These are phyloP conservation scores for Notechis scutatus DNA, from an alignment of 2,113 vertebrate species.

Conservation along the genomic window DNA sequence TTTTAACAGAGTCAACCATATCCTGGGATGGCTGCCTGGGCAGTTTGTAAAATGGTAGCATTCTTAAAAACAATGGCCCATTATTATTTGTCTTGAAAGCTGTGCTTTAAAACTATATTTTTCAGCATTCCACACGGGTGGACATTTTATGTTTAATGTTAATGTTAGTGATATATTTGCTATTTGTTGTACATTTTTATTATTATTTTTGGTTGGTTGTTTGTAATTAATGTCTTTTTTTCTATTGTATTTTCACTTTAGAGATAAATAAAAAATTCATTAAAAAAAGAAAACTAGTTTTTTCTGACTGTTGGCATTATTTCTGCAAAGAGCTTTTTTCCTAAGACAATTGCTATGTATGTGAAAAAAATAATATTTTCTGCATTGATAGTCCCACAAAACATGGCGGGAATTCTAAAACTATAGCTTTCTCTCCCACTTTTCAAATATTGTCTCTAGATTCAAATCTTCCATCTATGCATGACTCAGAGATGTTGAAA, in stretches of 20 bases:
- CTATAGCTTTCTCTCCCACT: conserved; percentile 35
- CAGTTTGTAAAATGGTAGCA: background rate
- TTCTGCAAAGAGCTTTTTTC: background rate
- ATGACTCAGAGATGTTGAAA: conserved; percentile 66
- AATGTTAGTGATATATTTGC: background rate
- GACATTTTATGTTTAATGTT: background rate
- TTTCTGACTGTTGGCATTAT: background rate
- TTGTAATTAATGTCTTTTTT: background rate
- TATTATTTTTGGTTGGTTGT: background rate
- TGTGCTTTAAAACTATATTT: background rate
- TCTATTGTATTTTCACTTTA: background rate
- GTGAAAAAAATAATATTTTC: background rate
- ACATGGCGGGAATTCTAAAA: conserved; percentile 41
- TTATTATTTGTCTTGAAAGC: background rate
- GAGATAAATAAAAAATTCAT: background rate
- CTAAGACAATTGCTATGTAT: background rate
- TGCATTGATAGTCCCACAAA: background rate
- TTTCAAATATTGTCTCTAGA: conserved; percentile 20
- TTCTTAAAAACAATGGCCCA: background rate
- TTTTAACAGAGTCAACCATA: background rate
- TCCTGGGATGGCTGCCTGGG: background rate
- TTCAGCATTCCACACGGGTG: background rate
- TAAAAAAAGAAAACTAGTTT: background rate
- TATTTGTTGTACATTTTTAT: background rate
- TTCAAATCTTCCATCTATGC: conserved; percentile 67